These are phyloP conservation scores for Mobula hypostoma DNA, from an alignment of 2,113 vertebrate species.

Conservation along the genomic window DNA sequence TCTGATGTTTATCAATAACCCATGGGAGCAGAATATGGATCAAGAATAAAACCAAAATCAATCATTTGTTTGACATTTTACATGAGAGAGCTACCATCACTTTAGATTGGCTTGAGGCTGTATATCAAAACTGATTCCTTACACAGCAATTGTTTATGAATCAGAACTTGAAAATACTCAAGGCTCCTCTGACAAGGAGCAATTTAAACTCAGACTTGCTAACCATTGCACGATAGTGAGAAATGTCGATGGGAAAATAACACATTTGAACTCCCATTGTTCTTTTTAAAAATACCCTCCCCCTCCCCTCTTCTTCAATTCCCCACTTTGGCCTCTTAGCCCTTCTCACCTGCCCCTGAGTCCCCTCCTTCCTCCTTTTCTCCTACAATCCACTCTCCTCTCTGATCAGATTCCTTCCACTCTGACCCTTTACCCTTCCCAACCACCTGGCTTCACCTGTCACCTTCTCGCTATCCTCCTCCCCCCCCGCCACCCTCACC, in stretches of 20 bases:
- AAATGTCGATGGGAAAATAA: not conserved
- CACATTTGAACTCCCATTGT: not conserved
- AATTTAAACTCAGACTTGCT: not conserved
- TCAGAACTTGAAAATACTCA: not conserved
- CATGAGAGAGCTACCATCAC: not conserved
- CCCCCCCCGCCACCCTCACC: no score
- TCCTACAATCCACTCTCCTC: no score
- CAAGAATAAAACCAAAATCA: not conserved
- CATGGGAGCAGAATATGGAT: conserved; percentile 14
- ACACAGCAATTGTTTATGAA: not conserved
- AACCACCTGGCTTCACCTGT: no score
- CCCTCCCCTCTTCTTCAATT: no score
- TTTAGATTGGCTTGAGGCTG: not conserved
- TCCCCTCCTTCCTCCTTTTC: no score
- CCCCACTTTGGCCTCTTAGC: no score
- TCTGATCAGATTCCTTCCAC: no score
- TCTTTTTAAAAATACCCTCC: no score
- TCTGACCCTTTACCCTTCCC: no score
- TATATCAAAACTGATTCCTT: not conserved
- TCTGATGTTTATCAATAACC: conserved; percentile 31
- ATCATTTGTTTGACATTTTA: conserved; percentile 22
- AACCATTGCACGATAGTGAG: not conserved
- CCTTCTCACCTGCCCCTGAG: no score
- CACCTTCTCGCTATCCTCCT: no score
- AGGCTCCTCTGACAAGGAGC: not conserved